Conservation (phyloP, 2,888 invertebrate genomes). For the Drosophila neonasuta region DNA sequence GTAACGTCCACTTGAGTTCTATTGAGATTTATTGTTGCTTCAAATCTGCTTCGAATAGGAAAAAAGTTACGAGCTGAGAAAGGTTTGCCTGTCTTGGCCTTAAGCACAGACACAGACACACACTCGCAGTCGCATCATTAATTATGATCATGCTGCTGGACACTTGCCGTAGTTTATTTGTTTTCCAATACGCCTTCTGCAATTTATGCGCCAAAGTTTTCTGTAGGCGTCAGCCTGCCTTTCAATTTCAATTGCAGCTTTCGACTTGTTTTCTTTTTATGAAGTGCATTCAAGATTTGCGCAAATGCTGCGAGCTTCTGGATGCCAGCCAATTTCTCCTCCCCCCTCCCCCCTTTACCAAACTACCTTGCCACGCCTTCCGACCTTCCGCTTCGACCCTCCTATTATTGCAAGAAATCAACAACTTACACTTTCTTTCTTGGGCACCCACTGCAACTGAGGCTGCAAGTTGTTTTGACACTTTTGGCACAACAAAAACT, state of each 20-base stretch:
- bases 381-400: neutral
- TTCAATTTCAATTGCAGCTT: conserved; percentile 61
- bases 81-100: conserved; percentile 10
- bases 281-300: conserved; percentile 37
- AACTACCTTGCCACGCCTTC: neutral
- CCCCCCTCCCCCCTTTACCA: no score
- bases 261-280: conserved; percentile 43
- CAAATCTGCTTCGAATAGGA: conserved; percentile 12
- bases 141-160: conserved; percentile 59
- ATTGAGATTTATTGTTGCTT: conserved; percentile 72
- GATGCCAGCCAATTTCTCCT: conserved; percentile 40
- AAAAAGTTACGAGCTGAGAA: conserved; percentile 15
- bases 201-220: conserved; percentile 58
- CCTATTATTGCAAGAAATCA: conserved; percentile 35
- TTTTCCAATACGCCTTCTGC: conserved; percentile 28
- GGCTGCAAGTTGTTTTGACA: conserved; percentile 71
- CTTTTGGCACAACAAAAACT: conserved; percentile 63
- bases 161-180: conserved; percentile 37
- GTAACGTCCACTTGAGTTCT: conserved; percentile 70
- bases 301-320: conserved; percentile 9
- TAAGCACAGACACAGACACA: conserved; percentile 12
- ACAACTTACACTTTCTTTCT: conserved; percentile 66
- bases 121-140: conserved; percentile 56
- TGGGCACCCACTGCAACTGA: conserved; percentile 39
- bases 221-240: conserved; percentile 55